phyloP scores from a whole-genome alignment of 2,113 vertebrate species.

The Dendropsophus ebraccatus region DNA sequence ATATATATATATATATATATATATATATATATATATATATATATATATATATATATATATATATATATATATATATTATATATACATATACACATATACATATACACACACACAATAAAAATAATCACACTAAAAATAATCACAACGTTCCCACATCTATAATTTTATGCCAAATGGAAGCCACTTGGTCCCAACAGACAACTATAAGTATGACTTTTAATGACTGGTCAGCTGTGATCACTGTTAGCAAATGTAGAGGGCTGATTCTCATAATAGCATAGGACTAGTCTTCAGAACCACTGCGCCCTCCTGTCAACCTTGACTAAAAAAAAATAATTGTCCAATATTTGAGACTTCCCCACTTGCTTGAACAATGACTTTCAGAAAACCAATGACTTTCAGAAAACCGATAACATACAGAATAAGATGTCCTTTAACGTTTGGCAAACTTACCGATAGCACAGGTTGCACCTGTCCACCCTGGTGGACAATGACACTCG shows the following conservation, averaged over 20 bases:
- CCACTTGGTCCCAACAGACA: not conserved
- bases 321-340: not conserved
- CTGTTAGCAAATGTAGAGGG: too few species aligned
- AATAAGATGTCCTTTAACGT: not conserved
- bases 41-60: too few species aligned
- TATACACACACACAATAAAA: too few species aligned
- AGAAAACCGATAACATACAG: not conserved
- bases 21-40: too few species aligned
- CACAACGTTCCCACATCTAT: too few species aligned
- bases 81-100: too few species aligned
- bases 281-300: not conserved
- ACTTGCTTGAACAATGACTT: not conserved
- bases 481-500: constrained; percentile 89
- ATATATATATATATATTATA: too few species aligned
- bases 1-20: too few species aligned
- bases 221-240: not conserved
- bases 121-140: too few species aligned
- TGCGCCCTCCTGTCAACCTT: not conserved
- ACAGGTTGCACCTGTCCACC: constrained; percentile 93
- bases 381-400: not conserved
- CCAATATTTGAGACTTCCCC: not conserved
- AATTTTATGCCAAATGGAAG: not conserved
- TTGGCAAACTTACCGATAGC: constrained; percentile 81
- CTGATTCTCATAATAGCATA: not conserved
- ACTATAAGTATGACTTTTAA: not conserved